Percentiles rank a stretch among this genome's conserved stretches.
These are phyloP conservation scores for Xyrauchen texanus DNA, from an alignment of 2,113 vertebrate genomes.

Conservation along the genomic window DNA sequence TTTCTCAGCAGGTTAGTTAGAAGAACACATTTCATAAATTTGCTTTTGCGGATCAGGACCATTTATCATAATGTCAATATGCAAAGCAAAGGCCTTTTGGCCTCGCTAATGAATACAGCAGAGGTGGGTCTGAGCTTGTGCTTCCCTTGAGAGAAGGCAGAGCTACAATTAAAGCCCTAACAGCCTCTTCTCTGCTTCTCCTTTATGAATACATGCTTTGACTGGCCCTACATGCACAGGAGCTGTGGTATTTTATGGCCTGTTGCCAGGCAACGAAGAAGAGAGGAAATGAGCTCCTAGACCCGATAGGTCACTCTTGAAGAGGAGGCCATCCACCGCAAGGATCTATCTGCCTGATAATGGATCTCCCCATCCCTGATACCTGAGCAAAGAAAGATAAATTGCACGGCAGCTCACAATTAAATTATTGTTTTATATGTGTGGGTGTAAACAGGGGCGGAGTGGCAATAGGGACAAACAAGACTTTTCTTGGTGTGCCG, in stretches of 20 bases:
- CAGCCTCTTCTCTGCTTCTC: constrained; percentile 8
- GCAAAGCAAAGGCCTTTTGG: constrained; percentile 25
- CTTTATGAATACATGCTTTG: constrained; percentile 39
- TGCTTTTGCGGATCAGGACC: constrained; percentile 13
- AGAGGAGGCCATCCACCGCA: constrained; percentile 50
- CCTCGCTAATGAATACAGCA: constrained; percentile 38
- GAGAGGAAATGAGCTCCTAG: constrained; percentile 40
- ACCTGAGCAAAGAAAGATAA: constrained; percentile 12
- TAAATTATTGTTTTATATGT: no score
- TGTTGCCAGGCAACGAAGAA: constrained; percentile 61
- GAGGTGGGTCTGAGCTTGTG: constrained; percentile 14
- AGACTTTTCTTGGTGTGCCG: no score
- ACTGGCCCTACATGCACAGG: constrained; percentile 21
- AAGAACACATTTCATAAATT: constrained; percentile 9
- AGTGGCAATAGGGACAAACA: no score
- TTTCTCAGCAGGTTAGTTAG: not conserved
- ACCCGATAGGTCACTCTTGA: constrained; percentile 55
- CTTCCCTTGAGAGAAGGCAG: constrained; percentile 16
- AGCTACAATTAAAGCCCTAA: constrained; percentile 31
- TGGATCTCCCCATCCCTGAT: constrained; percentile 38
- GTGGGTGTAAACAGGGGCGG: no score
- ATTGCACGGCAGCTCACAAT: no score
- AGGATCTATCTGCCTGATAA: constrained; percentile 55
- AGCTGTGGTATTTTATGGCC: constrained; percentile 30
- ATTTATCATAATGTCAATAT: constrained; percentile 45